A percentile compares a stretch with the other conserved stretches of the same genome.
Conservation (phyloP, 2,797 vertebrate species). For the Potorous gilbertii region DNA sequence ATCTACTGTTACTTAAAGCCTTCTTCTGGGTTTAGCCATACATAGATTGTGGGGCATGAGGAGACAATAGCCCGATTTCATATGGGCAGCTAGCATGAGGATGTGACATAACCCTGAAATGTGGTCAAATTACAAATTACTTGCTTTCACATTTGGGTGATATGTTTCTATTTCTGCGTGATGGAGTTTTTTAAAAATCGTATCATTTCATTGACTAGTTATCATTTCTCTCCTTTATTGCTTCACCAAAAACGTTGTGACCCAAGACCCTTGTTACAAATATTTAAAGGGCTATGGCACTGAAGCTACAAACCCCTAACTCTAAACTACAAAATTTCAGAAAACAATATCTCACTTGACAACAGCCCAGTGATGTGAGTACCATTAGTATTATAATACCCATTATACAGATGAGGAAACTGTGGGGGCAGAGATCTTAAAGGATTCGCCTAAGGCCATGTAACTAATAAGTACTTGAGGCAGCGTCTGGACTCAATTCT, state of each 20-base stretch:
- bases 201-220: neutral
- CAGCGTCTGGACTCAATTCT: neutral
- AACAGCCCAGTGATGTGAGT: neutral
- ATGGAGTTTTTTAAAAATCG: neutral
- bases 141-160: neutral
- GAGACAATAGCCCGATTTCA: neutral
- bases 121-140: neutral
- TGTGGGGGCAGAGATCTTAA: neutral
- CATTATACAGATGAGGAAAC: neutral
- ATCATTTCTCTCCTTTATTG: neutral
- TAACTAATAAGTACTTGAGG: neutral
- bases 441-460: neutral
- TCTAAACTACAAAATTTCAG: neutral
- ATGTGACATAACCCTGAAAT: neutral
- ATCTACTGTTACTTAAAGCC: neutral
- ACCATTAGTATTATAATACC: neutral
- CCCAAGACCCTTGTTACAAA: neutral
- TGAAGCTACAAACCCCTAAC: neutral
- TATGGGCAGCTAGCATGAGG: neutral
- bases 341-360: neutral
- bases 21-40: slow-evolving; percentile 23
- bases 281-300: neutral
- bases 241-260: neutral
- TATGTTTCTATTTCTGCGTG: neutral
- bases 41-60: neutral